A percentile compares a stretch with the other conserved stretches of the same genome.
Conservation (phyloP, 1,140 invertebrate species). For the Glossosoma conforme region DNA sequence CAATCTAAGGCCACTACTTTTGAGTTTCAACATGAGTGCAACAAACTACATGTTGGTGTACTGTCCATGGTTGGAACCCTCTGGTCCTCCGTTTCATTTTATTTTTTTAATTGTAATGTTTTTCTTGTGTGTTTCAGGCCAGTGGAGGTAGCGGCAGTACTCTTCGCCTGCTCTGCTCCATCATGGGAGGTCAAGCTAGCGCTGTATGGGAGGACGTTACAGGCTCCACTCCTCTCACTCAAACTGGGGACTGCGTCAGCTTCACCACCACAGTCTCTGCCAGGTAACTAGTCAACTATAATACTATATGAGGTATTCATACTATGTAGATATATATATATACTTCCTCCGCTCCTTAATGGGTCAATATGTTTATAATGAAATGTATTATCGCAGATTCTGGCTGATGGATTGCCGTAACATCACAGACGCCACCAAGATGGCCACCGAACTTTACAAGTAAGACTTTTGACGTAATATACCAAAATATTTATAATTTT, state of each 20-base stretch:
- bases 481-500: no score
- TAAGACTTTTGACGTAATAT: constrained; percentile 55
- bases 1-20: no score
- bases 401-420: constrained; percentile 98
- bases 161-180: constrained; percentile 84
- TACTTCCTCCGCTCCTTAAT: no score
- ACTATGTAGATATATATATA: no score
- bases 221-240: constrained; percentile 87
- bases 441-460: constrained; percentile 91
- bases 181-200: constrained; percentile 89
- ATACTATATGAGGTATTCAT: no score
- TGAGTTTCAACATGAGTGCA: no score
- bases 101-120: no score
- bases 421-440: constrained; percentile 84
- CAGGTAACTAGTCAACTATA: no score
- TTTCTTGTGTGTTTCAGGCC: neutral
- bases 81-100: no score
- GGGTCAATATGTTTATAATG: neutral
- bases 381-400: constrained; percentile 57
- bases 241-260: constrained; percentile 93
- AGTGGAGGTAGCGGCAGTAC: constrained; percentile 44
- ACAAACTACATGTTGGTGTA: no score
- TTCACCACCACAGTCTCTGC: constrained; percentile 97
- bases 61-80: no score
- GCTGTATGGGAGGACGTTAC: constrained; percentile 98